phyloP scores from a whole-genome alignment of 2,113 vertebrate genomes.

The Oreochromis niloticus region DNA sequence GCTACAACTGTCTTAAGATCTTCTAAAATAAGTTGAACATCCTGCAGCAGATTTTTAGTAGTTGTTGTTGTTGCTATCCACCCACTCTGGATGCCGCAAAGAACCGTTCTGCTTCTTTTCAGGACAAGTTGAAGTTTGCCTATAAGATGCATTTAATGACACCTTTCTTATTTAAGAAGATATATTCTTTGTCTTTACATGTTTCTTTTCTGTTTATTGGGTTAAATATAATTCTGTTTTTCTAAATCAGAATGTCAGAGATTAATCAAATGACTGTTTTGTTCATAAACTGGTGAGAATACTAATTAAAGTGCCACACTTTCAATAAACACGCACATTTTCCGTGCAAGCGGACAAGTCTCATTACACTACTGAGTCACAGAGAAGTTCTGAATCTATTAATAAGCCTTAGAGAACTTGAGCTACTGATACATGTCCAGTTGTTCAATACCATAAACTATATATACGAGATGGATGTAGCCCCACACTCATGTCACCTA shows the following conservation, averaged over 20 bases:
- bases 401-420: not conserved
- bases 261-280: not conserved
- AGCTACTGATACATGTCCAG: not conserved
- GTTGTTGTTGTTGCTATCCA: not conserved
- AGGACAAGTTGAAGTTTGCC: not conserved
- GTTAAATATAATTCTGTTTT: not conserved
- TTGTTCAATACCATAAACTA: not conserved
- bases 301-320: not conserved
- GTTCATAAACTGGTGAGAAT: not conserved
- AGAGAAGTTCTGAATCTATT: not conserved
- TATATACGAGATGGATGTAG: not conserved
- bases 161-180: not conserved
- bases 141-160: not conserved
- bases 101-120: not conserved
- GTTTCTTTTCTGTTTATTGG: not conserved
- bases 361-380: not conserved
- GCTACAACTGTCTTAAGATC: slow-evolving; percentile 34
- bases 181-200: accelerated
- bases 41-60: slow-evolving; percentile 17
- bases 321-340: not conserved
- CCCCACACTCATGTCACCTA: not conserved
- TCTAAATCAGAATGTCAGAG: not conserved
- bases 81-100: not conserved
- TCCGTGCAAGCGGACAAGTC: not conserved
- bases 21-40: slow-evolving; percentile 25